These are phyloP conservation scores for Chelon auratus DNA, from an alignment of 2,797 vertebrate genomes.

Conservation along the genomic window DNA sequence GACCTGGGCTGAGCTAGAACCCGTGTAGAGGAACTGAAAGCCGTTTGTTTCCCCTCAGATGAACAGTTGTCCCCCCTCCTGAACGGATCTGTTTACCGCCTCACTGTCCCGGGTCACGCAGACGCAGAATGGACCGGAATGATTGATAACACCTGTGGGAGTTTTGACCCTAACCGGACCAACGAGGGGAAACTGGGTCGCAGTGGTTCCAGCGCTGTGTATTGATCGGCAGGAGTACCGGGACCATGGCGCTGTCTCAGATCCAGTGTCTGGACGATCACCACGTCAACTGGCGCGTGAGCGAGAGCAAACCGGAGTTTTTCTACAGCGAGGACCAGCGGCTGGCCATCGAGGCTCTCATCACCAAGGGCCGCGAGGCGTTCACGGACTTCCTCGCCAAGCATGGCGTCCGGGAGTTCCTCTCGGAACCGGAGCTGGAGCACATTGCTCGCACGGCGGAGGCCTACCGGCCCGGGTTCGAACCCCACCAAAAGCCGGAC, in stretches of 20 bases:
- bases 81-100: constrained; percentile 4
- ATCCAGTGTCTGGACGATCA: constrained; percentile 94
- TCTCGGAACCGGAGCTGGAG: constrained; percentile 91
- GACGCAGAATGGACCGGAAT: constrained; percentile 41
- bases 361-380: constrained; percentile 84
- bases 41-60: not conserved
- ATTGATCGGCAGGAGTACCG: not conserved
- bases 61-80: not conserved
- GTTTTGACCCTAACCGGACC: constrained; percentile 36
- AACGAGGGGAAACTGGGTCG: constrained; percentile 44
- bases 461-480: constrained; percentile 87
- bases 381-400: constrained; percentile 87
- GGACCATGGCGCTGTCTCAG: constrained; percentile 93
- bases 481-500: constrained; percentile 75
- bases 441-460: constrained; percentile 84
- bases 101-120: constrained; percentile 15
- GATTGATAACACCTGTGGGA: constrained; percentile 6
- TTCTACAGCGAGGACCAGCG: constrained; percentile 97
- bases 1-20: constrained; percentile 9
- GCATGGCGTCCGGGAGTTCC: constrained; percentile 88
- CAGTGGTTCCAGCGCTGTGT: not conserved
- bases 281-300: constrained; percentile 95
- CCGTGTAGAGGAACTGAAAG: constrained; percentile 7
- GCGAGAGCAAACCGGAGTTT: constrained; percentile 95
- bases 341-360: constrained; percentile 90